phyloP scores from a whole-genome alignment of 2,888 invertebrate genomes.

The Eudemis profundana region DNA sequence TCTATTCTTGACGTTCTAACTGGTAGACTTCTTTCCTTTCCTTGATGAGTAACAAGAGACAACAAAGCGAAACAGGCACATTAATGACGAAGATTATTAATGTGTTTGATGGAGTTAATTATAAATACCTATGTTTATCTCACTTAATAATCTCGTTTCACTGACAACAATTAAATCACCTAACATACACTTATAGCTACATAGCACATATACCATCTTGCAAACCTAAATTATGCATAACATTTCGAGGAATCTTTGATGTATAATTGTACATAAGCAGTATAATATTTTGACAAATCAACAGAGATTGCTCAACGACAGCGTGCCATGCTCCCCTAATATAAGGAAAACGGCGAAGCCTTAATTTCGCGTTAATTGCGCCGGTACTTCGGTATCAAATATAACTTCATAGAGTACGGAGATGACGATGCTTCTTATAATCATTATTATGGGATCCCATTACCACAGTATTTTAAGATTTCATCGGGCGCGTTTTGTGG shows the following conservation, averaged over 20 bases:
- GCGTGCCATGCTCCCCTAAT: conserved; percentile 11
- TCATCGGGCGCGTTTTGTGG: background rate
- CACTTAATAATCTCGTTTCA: background rate
- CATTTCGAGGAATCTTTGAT: conserved; percentile 20
- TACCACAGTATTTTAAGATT: conserved; percentile 7
- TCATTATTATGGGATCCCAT: conserved; percentile 16
- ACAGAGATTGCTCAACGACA: conserved; percentile 13
- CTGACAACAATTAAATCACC: background rate
- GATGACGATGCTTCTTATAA: conserved; percentile 6
- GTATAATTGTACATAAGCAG: conserved; percentile 1
- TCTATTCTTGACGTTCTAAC: too few relatives aligned
- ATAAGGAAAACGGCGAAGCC: conserved; percentile 20
- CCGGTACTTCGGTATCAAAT: conserved; percentile 20
- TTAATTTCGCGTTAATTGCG: conserved; percentile 21
- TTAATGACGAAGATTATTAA: too few relatives aligned
- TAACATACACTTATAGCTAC: background rate
- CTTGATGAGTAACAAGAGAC: too few relatives aligned
- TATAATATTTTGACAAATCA: conserved; percentile 23
- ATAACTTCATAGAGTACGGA: background rate
- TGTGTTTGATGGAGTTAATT: too few relatives aligned
- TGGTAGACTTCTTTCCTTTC: too few relatives aligned
- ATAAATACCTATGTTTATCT: background rate
- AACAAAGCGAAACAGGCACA: too few relatives aligned
- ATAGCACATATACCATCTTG: conserved; percentile 5
- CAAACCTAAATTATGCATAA: conserved; percentile 21